Evolutionary conservation across 2,888 invertebrate genomes (phyloP).

Genomic region (Philonicus albiceps): DNA sequence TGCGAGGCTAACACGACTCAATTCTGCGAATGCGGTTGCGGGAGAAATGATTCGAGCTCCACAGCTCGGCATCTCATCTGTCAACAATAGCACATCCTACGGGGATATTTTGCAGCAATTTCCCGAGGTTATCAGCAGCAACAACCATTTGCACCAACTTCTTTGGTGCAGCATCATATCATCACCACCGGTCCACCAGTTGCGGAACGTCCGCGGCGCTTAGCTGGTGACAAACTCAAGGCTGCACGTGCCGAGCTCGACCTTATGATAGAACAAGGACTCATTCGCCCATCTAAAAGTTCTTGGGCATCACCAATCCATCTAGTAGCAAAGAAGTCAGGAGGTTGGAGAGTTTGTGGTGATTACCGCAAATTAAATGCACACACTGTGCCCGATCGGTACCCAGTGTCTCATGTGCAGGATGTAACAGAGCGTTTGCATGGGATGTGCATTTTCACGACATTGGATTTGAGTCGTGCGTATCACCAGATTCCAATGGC

Average conservation of each 20-base stretch:
- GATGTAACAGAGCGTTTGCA: not conserved
- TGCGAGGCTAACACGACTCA: not conserved
- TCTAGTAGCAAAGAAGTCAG: slow-evolving; percentile 52
- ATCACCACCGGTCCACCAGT: slow-evolving; percentile 45
- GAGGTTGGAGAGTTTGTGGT: slow-evolving; percentile 54
- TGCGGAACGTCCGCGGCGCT: slow-evolving; percentile 47
- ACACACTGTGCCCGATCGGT: slow-evolving; percentile 46
- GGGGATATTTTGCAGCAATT: not conserved
- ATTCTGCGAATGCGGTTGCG: no score
- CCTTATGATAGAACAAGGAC: slow-evolving; percentile 53
- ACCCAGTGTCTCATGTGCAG: not conserved
- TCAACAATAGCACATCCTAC: not conserved
- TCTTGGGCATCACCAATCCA: slow-evolving; percentile 59
- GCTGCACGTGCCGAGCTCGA: slow-evolving; percentile 43
- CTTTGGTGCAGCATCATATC: slow-evolving; percentile 44
- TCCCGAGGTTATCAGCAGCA: not conserved
- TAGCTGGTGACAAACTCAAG: slow-evolving; percentile 52
- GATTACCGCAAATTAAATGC: slow-evolving; percentile 52
- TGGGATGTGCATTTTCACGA: slow-evolving; percentile 50
- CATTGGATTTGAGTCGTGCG: slow-evolving; percentile 51
- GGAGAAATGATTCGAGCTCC: no score
- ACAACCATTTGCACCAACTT: not conserved
- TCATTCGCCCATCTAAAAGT: slow-evolving; percentile 59
- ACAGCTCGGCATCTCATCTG: no score
- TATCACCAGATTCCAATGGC: slow-evolving; percentile 51